Evolutionary conservation across 2,113 vertebrate species (phyloP), one percentile per base, ranked within the genome.

Genomic region (Hirundichthys speculiger): DNA sequence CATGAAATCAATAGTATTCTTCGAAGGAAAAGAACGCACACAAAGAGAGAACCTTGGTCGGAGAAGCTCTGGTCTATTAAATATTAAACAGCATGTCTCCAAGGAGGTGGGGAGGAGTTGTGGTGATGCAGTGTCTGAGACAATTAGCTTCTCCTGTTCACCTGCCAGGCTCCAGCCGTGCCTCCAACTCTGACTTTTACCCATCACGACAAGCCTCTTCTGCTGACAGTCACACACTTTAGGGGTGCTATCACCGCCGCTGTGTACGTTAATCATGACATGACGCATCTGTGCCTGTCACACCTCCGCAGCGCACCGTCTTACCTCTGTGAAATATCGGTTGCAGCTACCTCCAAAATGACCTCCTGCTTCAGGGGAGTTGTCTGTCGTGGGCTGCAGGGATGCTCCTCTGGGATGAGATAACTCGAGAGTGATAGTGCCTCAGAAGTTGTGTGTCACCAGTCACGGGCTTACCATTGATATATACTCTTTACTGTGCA

Each of bases 1-100:
- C 65, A 77, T 80, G 75, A 88, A 90, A 93, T 93, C 89, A 87
- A 92, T 91, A 90, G 83, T 79, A 77, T 83, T 84, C 57, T 48
- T 66, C 24, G 46, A 67, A 58, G 56, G 19, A 41, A 70, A 52
- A 46, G 3, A 30, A 10, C 30, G 9, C 30, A 10, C n/a, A 62
- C 55, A 55, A 25, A 22, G 21, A 54, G 40, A 63, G 47, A 47
- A 48, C 20, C 56, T 46, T 43, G 55, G 45, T 38, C 69, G 59
- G 53, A 71, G 46, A 77, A 53, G 75, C 55, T 73, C 69, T 82
- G 65, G 52, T 69, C 79, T 78, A 90, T 92, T 67, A 91, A 93
- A 90, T 90, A 92, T 93, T 92, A 88, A 93, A 72, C 69, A 76
- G 58, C 48, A 21, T 41, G 56, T 88, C 76, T 76, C 82, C 18